Percentiles rank a stretch among this genome's conserved stretches.
These are phyloP conservation scores for Calyptommatus sinebrachiatus DNA, from an alignment of 2,113 vertebrate species.

Conservation along the genomic window DNA sequence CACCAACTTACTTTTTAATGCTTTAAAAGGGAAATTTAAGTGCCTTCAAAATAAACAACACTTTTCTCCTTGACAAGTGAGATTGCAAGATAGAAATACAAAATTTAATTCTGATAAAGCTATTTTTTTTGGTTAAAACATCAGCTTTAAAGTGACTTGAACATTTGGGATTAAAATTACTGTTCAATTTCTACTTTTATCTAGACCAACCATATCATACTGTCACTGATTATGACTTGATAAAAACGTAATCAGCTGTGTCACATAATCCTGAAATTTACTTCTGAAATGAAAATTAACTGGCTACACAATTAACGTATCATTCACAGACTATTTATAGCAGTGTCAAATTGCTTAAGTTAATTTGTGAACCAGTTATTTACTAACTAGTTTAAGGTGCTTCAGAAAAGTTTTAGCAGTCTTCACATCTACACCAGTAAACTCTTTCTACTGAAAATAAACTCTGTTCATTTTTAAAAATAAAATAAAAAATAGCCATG, in stretches of 20 bases:
- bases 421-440: not conserved
- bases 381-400: not conserved
- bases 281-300: constrained; percentile 19
- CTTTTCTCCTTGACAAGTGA: not conserved
- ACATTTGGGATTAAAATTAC: not conserved
- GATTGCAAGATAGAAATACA: not conserved
- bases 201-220: not conserved
- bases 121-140: not conserved
- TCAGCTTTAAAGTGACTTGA: not conserved
- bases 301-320: not conserved
- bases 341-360: not conserved
- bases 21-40: not conserved
- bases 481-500: no score
- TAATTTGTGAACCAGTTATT: not conserved
- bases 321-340: not conserved
- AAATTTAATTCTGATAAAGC: not conserved
- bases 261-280: not conserved
- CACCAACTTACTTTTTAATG: not conserved
- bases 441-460: not conserved
- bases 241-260: not conserved
- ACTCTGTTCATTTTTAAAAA: no score
- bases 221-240: not conserved
- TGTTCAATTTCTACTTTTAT: constrained; percentile 4
- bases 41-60: not conserved
- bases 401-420: not conserved